phyloP scores from a whole-genome alignment of 2,113 vertebrate species.

The Salvator merianae region DNA sequence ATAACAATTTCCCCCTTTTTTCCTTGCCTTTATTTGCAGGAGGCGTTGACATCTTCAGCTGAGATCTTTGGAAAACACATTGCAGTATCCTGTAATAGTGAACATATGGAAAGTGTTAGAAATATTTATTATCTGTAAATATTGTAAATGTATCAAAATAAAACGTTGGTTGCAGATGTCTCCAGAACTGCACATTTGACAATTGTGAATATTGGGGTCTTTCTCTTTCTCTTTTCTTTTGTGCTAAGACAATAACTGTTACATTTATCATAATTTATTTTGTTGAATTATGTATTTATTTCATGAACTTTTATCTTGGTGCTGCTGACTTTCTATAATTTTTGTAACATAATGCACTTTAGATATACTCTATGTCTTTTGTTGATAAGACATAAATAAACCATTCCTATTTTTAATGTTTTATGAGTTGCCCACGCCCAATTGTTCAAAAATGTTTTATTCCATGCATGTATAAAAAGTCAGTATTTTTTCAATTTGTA shows the following conservation, averaged over 20 bases:
- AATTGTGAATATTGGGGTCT: conserved; percentile 74
- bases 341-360: conserved; percentile 98
- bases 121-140: conserved; percentile 87
- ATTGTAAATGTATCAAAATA: conserved; percentile 80
- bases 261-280: conserved; percentile 91
- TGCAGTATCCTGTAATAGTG: conserved; percentile 81
- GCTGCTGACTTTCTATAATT: conserved; percentile 95
- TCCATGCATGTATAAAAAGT: conserved; percentile 77
- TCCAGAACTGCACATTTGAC: conserved; percentile 78
- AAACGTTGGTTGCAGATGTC: conserved; percentile 64
- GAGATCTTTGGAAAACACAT: conserved; percentile 72
- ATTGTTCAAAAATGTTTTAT: conserved; percentile 68
- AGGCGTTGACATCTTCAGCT: conserved; percentile 72
- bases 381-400: conserved; percentile 72
- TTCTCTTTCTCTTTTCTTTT: conserved; percentile 44
- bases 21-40: conserved; percentile 67
- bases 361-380: conserved; percentile 87
- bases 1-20: conserved; percentile 40
- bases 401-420: conserved; percentile 74
- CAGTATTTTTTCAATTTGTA: conserved; percentile 79
- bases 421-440: conserved; percentile 69
- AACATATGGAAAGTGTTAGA: conserved; percentile 81
- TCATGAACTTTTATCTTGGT: conserved; percentile 90
- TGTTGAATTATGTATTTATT: conserved; percentile 93
- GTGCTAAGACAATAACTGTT: conserved; percentile 76